Evolutionary conservation across 2,797 vertebrate species (phyloP), one percentile per base, ranked within the genome.

Genomic region (Smutsia temminckii): DNA sequence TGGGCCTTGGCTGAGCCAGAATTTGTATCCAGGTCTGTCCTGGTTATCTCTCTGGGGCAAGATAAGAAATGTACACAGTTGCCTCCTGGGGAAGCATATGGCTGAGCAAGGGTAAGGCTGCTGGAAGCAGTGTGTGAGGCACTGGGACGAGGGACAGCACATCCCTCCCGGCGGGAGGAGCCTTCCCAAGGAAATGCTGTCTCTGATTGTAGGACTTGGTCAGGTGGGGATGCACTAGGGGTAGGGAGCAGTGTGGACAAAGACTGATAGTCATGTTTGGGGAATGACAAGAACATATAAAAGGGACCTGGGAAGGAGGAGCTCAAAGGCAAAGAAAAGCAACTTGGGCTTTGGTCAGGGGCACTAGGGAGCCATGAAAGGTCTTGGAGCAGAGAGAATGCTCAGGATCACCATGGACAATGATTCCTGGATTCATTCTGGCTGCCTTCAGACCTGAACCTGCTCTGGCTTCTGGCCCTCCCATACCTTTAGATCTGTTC

Each of bases 61-160:
- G 93, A 94, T 89, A 93, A 94, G 96, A 87, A 85, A 34, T 53
- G 84, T 87, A 64, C 78, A 77, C 57, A 66, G 81, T 85, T 72
- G 91, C 71, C 20, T 91, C 71, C 37, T 20, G 61, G 34, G 40
- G 77, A 81, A 88, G 71, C 42, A 1, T 8, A 0, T 14, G 27
- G 34, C 46, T 13, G 55, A 75, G 66, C 29, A 3, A 16, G 91
- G 68, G n/a, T n/a, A 12, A 66, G 88, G 74, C 92, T 59, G 46
- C 40, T 49, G 0, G 77, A 21, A 13, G 17, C n/a, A 27, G 13
- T 32, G 4, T 7, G n/a, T 55, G 64, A 57, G 25, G 23, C 10
- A 27, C 55, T 32, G 5, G 53, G 84, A 72, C 71, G 77, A 64
- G 40, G 21, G 55, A 25, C 34, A 4, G 9, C 46, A 2, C 13